phyloP scores from a whole-genome alignment of 1,140 invertebrate genomes.

The Atopsyche davidsoni region DNA sequence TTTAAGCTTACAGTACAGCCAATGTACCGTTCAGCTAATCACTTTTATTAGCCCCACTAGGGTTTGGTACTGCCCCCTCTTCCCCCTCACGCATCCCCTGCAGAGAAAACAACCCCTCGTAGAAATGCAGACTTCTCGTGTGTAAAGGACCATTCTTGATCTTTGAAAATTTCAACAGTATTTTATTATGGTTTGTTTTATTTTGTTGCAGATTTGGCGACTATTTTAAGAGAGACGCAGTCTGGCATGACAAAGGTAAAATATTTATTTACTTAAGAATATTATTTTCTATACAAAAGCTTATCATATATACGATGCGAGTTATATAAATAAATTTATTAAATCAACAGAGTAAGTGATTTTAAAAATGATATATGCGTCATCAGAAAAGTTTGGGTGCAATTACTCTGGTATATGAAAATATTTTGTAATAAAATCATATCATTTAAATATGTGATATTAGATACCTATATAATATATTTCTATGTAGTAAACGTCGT shows the following conservation, averaged over 20 bases:
- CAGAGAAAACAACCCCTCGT: neutral
- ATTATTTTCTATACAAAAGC: no score
- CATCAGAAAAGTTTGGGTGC: no score
- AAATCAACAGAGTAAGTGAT: no score
- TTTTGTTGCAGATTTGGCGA: slow-evolving; percentile 24
- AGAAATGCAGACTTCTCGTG: neutral
- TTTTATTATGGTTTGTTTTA: neutral
- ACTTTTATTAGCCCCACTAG: slow-evolving; percentile 27
- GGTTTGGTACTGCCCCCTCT: slow-evolving; percentile 20
- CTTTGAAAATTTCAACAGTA: slow-evolving; percentile 3
- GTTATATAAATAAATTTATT: no score
- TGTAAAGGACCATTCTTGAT: neutral
- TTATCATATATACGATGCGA: no score
- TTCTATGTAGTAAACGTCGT: no score
- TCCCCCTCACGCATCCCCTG: slow-evolving; percentile 1
- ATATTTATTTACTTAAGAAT: no score
- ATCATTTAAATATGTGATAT: no score
- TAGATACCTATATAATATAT: no score
- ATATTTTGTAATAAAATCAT: no score
- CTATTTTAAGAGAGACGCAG: slow-evolving; percentile 17
- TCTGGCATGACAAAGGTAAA: slow-evolving; percentile 27
- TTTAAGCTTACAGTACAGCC: slow-evolving; percentile 21
- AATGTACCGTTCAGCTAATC: slow-evolving; percentile 27
- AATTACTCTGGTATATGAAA: no score
- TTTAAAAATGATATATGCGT: no score